These are phyloP conservation scores for Silurus aristotelis DNA, from an alignment of 2,797 vertebrate species.

Conservation along the genomic window DNA sequence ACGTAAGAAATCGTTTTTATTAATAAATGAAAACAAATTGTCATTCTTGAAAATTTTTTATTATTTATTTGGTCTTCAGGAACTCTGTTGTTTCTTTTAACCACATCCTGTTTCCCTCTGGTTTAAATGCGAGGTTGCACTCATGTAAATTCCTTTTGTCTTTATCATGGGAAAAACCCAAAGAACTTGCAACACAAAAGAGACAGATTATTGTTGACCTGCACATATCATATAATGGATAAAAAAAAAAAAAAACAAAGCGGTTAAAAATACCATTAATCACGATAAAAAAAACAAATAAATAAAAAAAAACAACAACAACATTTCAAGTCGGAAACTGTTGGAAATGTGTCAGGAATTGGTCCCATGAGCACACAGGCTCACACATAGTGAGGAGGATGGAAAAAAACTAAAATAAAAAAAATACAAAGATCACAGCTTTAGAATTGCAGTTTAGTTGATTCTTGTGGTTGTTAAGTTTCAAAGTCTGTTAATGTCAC, in stretches of 20 bases:
- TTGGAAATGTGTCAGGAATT: not conserved
- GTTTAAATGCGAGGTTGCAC: not conserved
- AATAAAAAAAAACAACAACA: not conserved
- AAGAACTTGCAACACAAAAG: not conserved
- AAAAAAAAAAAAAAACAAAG: not conserved
- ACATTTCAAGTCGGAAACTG: not conserved
- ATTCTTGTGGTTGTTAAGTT: not conserved
- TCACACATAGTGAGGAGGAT: not conserved
- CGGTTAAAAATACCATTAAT: not conserved
- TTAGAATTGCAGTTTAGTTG: not conserved
- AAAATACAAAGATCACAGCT: not conserved
- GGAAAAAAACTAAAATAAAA: not conserved
- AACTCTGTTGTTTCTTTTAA: not conserved
- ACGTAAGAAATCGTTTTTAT: not conserved
- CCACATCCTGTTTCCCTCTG: constrained; percentile 18
- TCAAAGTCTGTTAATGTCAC: not conserved
- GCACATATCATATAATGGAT: not conserved
- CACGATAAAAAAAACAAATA: not conserved
- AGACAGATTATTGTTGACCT: not conserved
- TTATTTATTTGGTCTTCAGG: not conserved
- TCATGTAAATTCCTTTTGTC: constrained; percentile 3
- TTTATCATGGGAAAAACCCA: not conserved
- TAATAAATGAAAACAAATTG: not conserved
- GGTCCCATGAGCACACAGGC: not conserved
- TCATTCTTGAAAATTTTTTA: not conserved